A percentile compares a stretch with the other conserved stretches of the same genome.
These are phyloP conservation scores for Eudorcas thomsonii DNA, from an alignment of 2,113 vertebrate species.

Conservation along the genomic window DNA sequence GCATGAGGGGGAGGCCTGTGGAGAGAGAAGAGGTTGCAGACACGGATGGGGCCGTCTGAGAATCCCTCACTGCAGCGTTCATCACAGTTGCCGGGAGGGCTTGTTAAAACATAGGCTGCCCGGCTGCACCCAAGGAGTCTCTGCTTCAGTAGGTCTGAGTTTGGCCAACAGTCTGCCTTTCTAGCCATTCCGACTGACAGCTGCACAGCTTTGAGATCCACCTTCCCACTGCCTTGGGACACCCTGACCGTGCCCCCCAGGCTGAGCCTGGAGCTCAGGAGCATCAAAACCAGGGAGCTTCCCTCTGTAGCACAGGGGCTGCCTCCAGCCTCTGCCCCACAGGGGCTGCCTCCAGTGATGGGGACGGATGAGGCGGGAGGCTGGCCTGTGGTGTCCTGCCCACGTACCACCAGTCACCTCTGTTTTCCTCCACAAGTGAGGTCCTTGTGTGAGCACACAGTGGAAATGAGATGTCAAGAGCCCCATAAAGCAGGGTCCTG, in stretches of 20 bases:
- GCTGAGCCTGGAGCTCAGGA: neutral
- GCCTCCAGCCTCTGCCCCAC: neutral
- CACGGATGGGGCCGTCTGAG: rapidly evolving
- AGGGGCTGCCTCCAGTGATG: neutral
- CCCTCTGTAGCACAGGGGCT: neutral
- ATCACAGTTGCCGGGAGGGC: rapidly evolving
- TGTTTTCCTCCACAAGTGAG: neutral
- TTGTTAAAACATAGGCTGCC: too few species aligned
- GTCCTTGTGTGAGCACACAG: neutral
- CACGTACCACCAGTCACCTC: rapidly evolving
- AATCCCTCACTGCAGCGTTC: rapidly evolving
- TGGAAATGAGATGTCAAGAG: too few species aligned
- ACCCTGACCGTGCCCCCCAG: neutral
- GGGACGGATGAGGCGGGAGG: rapidly evolving
- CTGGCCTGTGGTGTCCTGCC: neutral
- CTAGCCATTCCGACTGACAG: neutral
- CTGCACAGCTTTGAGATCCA: neutral
- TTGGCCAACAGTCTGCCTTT: neutral
- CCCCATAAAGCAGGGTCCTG: neutral
- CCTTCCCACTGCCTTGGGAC: neutral
- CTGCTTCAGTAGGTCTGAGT: neutral
- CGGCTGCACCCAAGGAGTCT: too few species aligned
- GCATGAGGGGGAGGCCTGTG: neutral
- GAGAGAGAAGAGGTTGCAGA: neutral
- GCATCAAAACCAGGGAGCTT: neutral